Conservation (phyloP, 1,140 invertebrate genomes). For the Pristionchus pacificus region DNA sequence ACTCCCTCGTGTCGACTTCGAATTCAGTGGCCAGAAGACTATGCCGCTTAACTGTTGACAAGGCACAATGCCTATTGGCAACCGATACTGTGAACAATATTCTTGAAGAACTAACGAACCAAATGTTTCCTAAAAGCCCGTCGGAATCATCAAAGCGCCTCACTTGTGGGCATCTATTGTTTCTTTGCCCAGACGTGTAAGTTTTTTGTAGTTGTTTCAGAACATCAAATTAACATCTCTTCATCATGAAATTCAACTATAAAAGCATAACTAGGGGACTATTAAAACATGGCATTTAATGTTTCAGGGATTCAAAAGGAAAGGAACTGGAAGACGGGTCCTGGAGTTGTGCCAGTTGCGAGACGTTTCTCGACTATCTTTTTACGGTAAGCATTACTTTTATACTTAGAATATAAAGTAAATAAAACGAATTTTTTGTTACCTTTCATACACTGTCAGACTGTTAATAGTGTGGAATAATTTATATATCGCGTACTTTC, state of each 20-base stretch:
- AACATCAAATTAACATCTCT: neutral
- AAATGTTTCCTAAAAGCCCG: neutral
- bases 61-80: neutral
- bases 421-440: no score
- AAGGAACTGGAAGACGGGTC: neutral
- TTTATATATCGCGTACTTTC: neutral
- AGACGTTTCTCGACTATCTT: neutral
- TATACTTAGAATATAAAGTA: no score
- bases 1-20: neutral
- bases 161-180: constrained; percentile 2
- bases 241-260: constrained; percentile 6
- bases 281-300: no score
- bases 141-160: neutral
- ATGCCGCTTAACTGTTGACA: neutral
- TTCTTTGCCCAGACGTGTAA: constrained; percentile 1
- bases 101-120: neutral
- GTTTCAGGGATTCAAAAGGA: constrained; percentile 5
- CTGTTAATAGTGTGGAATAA: no score
- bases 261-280: no score
- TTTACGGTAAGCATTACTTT: constrained; percentile 4
- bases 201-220: constrained; percentile 3
- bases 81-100: neutral
- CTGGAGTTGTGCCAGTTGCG: neutral
- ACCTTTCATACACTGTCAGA: no score
- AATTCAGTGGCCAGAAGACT: neutral